Conservation (phyloP, 2,113 vertebrate species). For the Pelodiscus sinensis region DNA sequence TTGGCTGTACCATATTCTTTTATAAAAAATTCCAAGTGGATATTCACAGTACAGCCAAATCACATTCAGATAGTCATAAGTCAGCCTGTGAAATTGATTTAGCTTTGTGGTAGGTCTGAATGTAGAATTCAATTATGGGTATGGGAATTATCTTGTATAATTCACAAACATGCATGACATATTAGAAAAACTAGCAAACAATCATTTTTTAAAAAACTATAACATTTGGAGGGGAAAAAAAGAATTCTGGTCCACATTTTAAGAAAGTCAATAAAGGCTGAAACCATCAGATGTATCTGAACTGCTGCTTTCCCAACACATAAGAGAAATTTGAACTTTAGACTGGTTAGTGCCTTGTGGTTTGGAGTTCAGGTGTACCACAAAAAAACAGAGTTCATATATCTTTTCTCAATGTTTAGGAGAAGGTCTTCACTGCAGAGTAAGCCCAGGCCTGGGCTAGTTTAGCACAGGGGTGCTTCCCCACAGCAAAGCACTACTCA, state of each 20-base stretch:
- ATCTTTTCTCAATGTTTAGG: background rate
- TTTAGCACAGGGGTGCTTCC: background rate
- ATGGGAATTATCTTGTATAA: background rate
- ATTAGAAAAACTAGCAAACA: background rate
- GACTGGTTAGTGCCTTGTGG: background rate
- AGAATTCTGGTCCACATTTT: background rate
- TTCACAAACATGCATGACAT: background rate
- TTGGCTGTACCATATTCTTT: background rate
- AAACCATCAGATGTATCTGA: background rate
- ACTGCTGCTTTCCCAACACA: background rate
- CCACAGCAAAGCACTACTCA: background rate
- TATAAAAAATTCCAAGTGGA: background rate
- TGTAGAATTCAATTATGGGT: background rate
- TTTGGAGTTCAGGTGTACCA: background rate
- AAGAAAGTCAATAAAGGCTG: background rate
- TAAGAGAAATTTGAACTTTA: background rate
- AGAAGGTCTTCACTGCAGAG: background rate
- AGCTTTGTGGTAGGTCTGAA: background rate
- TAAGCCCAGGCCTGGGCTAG: background rate
- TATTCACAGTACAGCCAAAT: background rate
- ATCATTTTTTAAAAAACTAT: background rate
- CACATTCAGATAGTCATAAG: background rate
- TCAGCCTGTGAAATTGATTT: background rate
- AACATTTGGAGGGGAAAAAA: background rate
- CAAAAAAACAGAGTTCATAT: background rate